Conservation (phyloP, 2,888 invertebrate genomes). For the Meiosimyza decipiens region DNA sequence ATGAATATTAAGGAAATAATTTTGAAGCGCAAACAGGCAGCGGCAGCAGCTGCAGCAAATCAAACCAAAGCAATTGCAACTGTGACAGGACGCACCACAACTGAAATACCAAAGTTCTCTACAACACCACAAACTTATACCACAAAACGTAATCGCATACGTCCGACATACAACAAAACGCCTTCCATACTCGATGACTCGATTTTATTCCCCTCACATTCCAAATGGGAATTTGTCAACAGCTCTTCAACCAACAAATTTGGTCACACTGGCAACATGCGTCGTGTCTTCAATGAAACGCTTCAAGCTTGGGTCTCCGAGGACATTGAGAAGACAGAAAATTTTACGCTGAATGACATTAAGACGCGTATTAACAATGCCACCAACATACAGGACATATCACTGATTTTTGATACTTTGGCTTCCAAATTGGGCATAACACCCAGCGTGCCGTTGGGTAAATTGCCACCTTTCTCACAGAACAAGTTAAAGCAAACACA, state of each 20-base stretch:
- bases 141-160: constrained; percentile 52
- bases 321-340: constrained; percentile 65
- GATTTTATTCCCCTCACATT: constrained; percentile 64
- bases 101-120: not conserved
- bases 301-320: constrained; percentile 73
- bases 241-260: constrained; percentile 57
- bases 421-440: constrained; percentile 69
- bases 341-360: constrained; percentile 58
- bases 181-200: constrained; percentile 61
- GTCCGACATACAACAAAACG: constrained; percentile 51
- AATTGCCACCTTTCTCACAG: constrained; percentile 64
- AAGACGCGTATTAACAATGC: constrained; percentile 65
- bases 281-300: constrained; percentile 73
- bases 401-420: constrained; percentile 74
- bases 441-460: constrained; percentile 57
- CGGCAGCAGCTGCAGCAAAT: not conserved
- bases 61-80: constrained; percentile 33
- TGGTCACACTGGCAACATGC: constrained; percentile 64
- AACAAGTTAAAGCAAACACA: constrained; percentile 61
- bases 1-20: constrained; percentile 66
- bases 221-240: constrained; percentile 73
- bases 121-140: constrained; percentile 37
- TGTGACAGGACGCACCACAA: constrained; percentile 36
- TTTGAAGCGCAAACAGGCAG: constrained; percentile 55
- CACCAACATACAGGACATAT: constrained; percentile 71